phyloP scores from a whole-genome alignment of 2,797 vertebrate genomes.

The Xenops minutus region DNA sequence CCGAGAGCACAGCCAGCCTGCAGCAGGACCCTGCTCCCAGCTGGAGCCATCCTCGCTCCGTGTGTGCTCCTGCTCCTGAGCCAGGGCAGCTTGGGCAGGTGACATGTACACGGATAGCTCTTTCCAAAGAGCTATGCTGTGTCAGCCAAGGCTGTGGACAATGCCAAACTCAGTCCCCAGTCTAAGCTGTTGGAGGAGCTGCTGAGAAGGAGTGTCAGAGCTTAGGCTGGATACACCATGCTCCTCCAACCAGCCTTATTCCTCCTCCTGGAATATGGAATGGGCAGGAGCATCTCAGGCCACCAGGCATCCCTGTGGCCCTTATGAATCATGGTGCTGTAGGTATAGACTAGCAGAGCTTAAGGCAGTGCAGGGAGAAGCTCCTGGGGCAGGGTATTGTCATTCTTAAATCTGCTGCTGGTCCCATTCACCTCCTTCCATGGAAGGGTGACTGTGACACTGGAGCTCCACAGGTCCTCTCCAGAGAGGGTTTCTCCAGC shows the following conservation, averaged over 20 bases:
- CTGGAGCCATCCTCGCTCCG: fast-evolving
- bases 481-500: background rate
- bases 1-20: background rate
- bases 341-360: background rate
- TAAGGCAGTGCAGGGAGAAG: fast-evolving
- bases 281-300: background rate
- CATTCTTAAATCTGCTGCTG: background rate
- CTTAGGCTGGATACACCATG: fast-evolving
- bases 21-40: fast-evolving
- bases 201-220: fast-evolving
- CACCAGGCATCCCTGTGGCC: fast-evolving
- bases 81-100: fast-evolving
- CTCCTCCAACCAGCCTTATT: background rate
- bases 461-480: background rate
- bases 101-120: background rate
- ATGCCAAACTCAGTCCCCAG: fast-evolving
- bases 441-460: background rate
- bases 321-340: fast-evolving
- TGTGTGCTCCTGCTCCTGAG: background rate
- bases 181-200: background rate
- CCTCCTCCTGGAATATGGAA: background rate
- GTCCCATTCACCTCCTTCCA: fast-evolving
- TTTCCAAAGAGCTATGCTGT: background rate
- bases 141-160: background rate
- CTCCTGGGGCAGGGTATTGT: no score